Conservation (phyloP, 2,797 vertebrate species). For the Tokudaia muenninki region DNA sequence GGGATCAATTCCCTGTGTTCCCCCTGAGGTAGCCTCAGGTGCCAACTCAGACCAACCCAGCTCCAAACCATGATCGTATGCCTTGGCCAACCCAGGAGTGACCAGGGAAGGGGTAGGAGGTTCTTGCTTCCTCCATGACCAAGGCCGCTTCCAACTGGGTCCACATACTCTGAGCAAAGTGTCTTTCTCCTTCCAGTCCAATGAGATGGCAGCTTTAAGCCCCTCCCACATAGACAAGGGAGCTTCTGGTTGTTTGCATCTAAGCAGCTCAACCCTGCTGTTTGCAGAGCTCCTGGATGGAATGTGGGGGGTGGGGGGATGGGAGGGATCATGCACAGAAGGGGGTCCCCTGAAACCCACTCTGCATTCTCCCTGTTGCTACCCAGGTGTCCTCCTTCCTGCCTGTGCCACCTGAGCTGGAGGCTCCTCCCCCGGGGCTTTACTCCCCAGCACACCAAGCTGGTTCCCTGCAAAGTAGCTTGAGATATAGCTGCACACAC, state of each 20-base stretch:
- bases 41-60: neutral
- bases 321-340: neutral
- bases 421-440: neutral
- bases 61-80: neutral
- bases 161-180: neutral
- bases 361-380: neutral
- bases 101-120: neutral
- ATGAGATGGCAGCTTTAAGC: neutral
- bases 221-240: neutral
- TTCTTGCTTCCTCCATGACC: neutral
- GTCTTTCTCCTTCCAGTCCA: neutral
- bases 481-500: neutral
- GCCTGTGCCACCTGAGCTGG: neutral
- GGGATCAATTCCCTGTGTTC: neutral
- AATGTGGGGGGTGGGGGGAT: neutral
- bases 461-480: neutral
- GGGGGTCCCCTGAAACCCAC: neutral
- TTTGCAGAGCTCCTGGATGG: neutral
- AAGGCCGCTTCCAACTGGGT: neutral
- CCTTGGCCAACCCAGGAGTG: neutral
- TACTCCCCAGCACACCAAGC: neutral
- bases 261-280: neutral
- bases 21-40: neutral
- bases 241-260: neutral
- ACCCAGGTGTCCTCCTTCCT: neutral